Evolutionary conservation across 2,113 vertebrate species (phyloP).

Genomic region (Clarias magur): DNA sequence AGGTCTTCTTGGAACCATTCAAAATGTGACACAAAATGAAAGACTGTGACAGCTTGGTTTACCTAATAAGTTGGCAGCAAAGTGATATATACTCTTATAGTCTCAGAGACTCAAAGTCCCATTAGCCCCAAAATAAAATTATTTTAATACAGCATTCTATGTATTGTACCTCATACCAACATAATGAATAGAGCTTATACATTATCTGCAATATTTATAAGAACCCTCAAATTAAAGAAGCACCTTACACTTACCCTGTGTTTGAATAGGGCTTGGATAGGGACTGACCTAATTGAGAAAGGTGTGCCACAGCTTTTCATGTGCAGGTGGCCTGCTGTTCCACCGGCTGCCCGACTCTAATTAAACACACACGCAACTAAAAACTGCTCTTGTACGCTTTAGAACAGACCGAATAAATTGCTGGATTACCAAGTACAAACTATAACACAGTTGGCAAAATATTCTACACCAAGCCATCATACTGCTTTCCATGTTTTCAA

Average conservation of each 20-base stretch:
- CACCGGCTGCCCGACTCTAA: conserved; percentile 47
- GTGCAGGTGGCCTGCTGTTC: conserved; percentile 46
- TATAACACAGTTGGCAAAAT: conserved; percentile 2
- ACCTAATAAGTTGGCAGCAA: neutral
- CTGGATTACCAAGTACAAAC: neutral
- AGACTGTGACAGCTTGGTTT: neutral
- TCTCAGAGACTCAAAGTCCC: neutral
- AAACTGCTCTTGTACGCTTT: neutral
- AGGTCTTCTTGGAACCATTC: too few relatives aligned
- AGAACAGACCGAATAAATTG: neutral
- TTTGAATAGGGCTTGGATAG: neutral
- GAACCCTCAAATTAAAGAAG: neutral
- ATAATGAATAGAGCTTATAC: neutral
- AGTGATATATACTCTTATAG: neutral
- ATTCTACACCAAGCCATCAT: neutral
- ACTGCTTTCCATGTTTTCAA: conserved; percentile 38
- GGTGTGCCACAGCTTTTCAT: conserved; percentile 42
- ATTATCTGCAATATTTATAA: neutral
- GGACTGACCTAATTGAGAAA: conserved; percentile 19
- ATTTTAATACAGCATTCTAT: neutral
- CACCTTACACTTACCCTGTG: neutral
- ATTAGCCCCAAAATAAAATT: neutral
- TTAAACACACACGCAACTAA: conserved; percentile 34
- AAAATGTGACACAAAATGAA: neutral
- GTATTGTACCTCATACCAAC: neutral